Base-by-base conservation (phyloP, 1,140 invertebrate species). In the Drosophila neocordata region DNA sequence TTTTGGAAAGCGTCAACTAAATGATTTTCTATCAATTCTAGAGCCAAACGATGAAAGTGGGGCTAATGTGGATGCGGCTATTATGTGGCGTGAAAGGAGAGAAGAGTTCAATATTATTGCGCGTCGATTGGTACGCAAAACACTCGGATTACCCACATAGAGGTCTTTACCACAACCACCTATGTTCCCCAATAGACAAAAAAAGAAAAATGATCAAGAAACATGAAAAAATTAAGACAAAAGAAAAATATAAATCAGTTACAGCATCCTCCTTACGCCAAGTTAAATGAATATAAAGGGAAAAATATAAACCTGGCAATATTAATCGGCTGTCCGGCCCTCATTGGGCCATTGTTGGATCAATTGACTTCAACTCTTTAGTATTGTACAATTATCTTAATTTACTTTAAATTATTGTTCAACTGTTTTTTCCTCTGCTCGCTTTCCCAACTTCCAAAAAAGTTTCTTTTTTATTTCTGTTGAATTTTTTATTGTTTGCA, bases 41-140 rank as follows among this genome's bases (percentile, higher is more conserved):
- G 99, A 99, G 92, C 99, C 99, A 4, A 99, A 99, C 93, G 98
- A 99, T 92, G 99, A 99, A 92, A 99, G 98, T 92, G 98, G 98
- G 24, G 99, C 99, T 1, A 99, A 99, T 93, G 98, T 99, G 0
- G 99, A 99, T 93, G 99, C 99, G 5, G 98, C 99, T 0, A 99
- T 99, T 93, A 99, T 99, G 96, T 99, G 98, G 98, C 93, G 99
- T 65, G 98, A 99, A 91, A 96, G 99, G 92, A 93, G 98, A 34
- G 94, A 95, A 18, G 96, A 99, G 92, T 99, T 99, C 92, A 97
- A 99, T 79, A 95, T 94, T 92, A 98, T 98, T 79, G 98, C 98
- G 9, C 95, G 97, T 90, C 95, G 95, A 89, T 94, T 99, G 67
- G 99, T 99, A 20, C 93, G 97, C 68, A 97, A 98, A 93, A 99